Base-by-base conservation (phyloP, 2,113 vertebrate genomes). In the Melanostigma gelatinosum region DNA sequence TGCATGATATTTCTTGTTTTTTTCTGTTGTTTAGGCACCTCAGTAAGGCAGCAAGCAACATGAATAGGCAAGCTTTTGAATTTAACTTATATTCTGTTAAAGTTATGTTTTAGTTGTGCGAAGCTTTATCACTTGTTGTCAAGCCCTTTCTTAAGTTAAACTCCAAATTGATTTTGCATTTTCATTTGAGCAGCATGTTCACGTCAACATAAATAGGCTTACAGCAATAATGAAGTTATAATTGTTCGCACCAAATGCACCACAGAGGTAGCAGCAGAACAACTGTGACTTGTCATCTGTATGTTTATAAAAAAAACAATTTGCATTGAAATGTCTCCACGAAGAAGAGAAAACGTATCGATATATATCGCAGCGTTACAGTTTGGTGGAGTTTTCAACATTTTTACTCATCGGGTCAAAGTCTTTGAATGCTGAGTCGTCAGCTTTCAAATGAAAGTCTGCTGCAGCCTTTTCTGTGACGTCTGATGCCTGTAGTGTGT, bases 381-480 rank as follows among this genome's bases (percentile, higher is more conserved):
- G 77, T 65, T 79, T 88, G 22, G 94, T 95, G 27, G 42, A 36
- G 54, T 85, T 88, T 57, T 93, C 89, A 58, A 3, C 15, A 32
- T 86, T 75, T 78, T 81, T 90, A n/a, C 46, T 88, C 54, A 16
- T 88, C 40, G 62, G 12, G 0, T 91, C 85, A 7, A 12, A 64
- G n/a, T 89, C 85, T 55, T 4, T 79, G 69, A 93, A 92, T 15
- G 83, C n/a, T 22, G 69, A 48, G 68, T 93, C 91, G 82, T 90
- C 80, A 20, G 70, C 64, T 75, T 71, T 90, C 46, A 80, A 73
- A 10, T 81, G 8, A 38, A 86, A 55, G 7, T 93, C 87, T 61
- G 54, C 4, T 9, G 65, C 62, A 34, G 13, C 6, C 44, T 94
- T 94, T 74, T 92, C 82, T 55, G 63, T 54, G 8, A 73, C n/a